A percentile compares a stretch with the other conserved stretches of the same genome.
Conservation (phyloP, 2,888 invertebrate species). For the Liopterus haemorrhoidalis region DNA sequence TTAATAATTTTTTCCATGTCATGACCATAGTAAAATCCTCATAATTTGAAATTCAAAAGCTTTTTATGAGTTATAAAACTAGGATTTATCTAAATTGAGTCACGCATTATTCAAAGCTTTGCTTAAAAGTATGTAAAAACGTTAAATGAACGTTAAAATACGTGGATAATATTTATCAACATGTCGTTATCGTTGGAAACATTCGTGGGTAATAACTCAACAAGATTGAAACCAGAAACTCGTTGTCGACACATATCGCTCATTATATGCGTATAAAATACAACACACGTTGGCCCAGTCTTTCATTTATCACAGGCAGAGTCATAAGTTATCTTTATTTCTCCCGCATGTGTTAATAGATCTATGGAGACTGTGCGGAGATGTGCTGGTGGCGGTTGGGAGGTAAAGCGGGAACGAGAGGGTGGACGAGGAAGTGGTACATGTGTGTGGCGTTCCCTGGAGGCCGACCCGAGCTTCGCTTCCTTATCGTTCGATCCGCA, state of each 20-base stretch:
- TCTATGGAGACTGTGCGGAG: slow-evolving; percentile 37
- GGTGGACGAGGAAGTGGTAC: slow-evolving; percentile 43
- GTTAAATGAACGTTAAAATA: no score
- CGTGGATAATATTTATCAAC: no score
- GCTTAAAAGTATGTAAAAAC: no score
- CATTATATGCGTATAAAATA: slow-evolving; percentile 39
- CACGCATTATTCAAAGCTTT: no score
- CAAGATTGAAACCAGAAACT: slow-evolving; percentile 27
- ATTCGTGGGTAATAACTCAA: slow-evolving; percentile 27
- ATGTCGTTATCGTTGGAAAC: slow-evolving; percentile 18
- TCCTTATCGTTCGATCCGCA: slow-evolving; percentile 42
- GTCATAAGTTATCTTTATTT: slow-evolving; percentile 37
- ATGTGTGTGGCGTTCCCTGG: slow-evolving; percentile 44
- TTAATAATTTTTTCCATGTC: no score
- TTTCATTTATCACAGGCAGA: slow-evolving; percentile 38
- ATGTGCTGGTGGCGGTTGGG: slow-evolving; percentile 35
- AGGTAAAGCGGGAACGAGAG: slow-evolving; percentile 21
- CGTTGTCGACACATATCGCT: slow-evolving; percentile 33
- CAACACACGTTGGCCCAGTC: slow-evolving; percentile 31
- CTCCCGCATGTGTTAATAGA: slow-evolving; percentile 42
- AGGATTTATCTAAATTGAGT: no score
- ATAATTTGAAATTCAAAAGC: no score
- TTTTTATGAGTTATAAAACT: no score
- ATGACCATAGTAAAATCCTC: no score
- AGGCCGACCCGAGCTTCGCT: slow-evolving; percentile 40